Evolutionary conservation across 2,113 vertebrate genomes (phyloP), one percentile per base, ranked within the genome.

Genomic region (Chaetops frenatus): DNA sequence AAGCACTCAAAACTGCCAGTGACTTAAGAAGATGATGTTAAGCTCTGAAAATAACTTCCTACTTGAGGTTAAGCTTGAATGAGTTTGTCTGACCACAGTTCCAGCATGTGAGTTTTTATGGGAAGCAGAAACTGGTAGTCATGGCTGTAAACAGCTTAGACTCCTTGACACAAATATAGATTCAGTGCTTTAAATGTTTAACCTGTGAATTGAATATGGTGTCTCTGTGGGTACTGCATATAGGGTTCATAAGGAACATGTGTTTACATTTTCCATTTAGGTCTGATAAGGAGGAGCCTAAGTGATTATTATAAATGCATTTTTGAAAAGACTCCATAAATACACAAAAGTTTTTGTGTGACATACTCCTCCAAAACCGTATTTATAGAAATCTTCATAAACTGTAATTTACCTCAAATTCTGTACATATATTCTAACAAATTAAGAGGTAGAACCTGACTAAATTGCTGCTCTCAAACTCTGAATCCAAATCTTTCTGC

Each of bases 61-160:
- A 2, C 47, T 77, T 77, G 94, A 86, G 85, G 88, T 85, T 85
- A 45, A 69, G 23, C 50, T 80, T 69, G 40, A 80, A 23, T 57
- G 23, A 61, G 36, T 69, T 88, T 79, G 51, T 84, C 58, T 90
- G 79, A 91, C 92, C 92, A 12, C 48, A 94, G 35, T 93, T 87
- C 27, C 67, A 86, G 58, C 12, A 2, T 57, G 40, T 28, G 40
- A 77, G 80, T 67, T 91, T 89, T 90, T 90, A 74, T 70, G 76
- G 79, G 92, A 92, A 61, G 71, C 50, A 65, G 53, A 92, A 50
- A 31, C 74, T 88, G 66, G 87, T 87, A 61, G 70, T 85, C 45
- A 31, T 73, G 88, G 54, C 78, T 93, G 85, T 88, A 90, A 96
- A 96, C 88, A 94, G 48, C 85, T 85, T 44, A 3, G 24, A 64